phyloP scores from a whole-genome alignment of 2,113 vertebrate species.

The Gymnobelideus leadbeateri region DNA sequence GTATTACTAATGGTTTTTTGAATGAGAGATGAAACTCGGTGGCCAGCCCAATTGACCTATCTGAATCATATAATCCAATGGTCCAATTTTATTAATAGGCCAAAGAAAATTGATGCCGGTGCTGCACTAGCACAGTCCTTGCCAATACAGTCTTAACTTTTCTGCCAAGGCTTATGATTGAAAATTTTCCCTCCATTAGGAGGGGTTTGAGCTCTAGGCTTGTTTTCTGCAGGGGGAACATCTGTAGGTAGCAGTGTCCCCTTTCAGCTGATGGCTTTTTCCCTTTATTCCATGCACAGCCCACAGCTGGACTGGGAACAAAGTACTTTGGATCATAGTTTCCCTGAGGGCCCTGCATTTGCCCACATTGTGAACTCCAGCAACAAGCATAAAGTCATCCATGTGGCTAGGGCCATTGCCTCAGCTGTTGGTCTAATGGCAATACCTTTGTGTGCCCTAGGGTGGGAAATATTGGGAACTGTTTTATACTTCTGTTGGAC shows the following conservation, averaged over 20 bases:
- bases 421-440: not conserved
- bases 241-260: not conserved
- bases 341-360: not conserved
- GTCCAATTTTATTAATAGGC: slow-evolving; percentile 74
- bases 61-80: slow-evolving; percentile 37
- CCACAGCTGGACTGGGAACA: not conserved
- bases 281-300: not conserved
- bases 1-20: slow-evolving; percentile 18
- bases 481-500: not conserved
- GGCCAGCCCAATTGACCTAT: slow-evolving; percentile 69
- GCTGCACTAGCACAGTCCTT: slow-evolving; percentile 1
- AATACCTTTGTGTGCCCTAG: no score
- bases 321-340: not conserved
- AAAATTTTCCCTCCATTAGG: not conserved
- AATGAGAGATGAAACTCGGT: slow-evolving; percentile 48
- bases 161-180: slow-evolving; percentile 34
- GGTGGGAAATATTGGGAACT: not conserved
- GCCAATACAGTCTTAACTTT: slow-evolving; percentile 52
- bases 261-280: not conserved
- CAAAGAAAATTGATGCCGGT: slow-evolving; percentile 50
- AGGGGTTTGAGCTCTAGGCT: slow-evolving; percentile 27
- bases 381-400: not conserved
- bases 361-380: not conserved
- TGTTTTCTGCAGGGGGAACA: slow-evolving; percentile 1
- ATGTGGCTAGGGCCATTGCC: not conserved